Evolutionary conservation across 1,140 invertebrate genomes (phyloP), one percentile per base, ranked within the genome.

Genomic region (Steinernema feltiae): DNA sequence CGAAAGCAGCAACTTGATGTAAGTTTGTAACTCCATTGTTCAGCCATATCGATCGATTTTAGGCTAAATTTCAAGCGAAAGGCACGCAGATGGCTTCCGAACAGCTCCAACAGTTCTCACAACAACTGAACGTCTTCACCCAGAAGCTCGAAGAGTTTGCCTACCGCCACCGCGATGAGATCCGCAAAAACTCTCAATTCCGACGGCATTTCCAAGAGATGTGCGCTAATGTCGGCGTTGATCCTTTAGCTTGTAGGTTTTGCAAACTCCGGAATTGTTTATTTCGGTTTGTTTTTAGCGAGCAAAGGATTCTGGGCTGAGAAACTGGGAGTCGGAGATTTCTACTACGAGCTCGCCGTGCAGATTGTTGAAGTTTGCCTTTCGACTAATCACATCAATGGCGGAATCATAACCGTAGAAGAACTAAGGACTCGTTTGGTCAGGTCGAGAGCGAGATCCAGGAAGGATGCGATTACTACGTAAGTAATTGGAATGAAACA

Each of bases 161-260:
- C 0, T 88, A 91, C 1, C 97, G 98, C 83, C 95, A 99, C 86
- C 94, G 87, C 35, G 84, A 86, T 29, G 87, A 87, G 70, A 87
- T 86, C 31, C 81, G 78, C 12, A 87, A 85, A 71, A 94, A 97
- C 87, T 90, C 95, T 0, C 91, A 94, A 80, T 99, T 99, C 86
- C 90, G 97, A 69, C 89, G 92, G 70, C 94, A 98, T 84, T 99
- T 99, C 87, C 96, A 98, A 85, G 94, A 97, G 87, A 99, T 99
- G 97, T 99, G 97, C 89, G 93, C 97, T 0, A 93, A 93, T 0
- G 97, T 99, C 77, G 97, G 97, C 0, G 97, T 99, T 0, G 97
- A 99, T 89, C 97, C 97, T 0, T 88, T 99, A 41, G 94, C 96
- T 12, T 97, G 93, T 75, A 96, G 94, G 87, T 82, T 80, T 72